Evolutionary conservation across 1,140 invertebrate species (phyloP), one percentile per base, ranked within the genome.

Genomic region (Drosophila neocordata): DNA sequence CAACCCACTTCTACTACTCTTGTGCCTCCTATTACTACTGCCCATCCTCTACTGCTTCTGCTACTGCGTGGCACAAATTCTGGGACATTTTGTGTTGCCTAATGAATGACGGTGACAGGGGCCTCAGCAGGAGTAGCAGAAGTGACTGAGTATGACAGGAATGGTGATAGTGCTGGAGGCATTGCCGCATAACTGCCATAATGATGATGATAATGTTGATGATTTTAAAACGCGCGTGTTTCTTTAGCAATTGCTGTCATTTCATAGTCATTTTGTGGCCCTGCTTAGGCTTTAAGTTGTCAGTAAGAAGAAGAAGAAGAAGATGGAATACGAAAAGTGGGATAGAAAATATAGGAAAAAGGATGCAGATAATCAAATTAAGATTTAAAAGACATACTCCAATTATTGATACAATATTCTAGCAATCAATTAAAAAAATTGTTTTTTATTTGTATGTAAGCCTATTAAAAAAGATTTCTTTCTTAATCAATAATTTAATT

Each of bases 191-290:
- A 87, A 87, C 82, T 70, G 71, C 70, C 83, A 87, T 87, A 87
- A 87, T 87, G 82, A 75, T 88, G 82, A 87, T 87, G 82, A 82
- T 88, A 87, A 87, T 87, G 82, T 75, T 80, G 82, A 88, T 88
- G 79, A 88, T 87, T 79, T 88, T 85, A 87, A 87, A 82, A 71
- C 60, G 82, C 82, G 83, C 83, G 79, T 87, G 83, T 82, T 87
- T 87, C 71, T 58, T 65, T 37, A 67, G 67, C 82, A 88, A 87
- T 88, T 88, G 83, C 79, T 79, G 77, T 81, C 82, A 78, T 87
- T 87, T 73, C 72, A 59, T 66, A 78, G 83, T 82, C 82, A 72
- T 88, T 44, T 82, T 87, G 79, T 69, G 78, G 82, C 56, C 67
- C 65, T 56, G 44, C 62, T 77, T 70, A 69, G 70, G 65, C 70